phyloP scores from a whole-genome alignment of 2,888 invertebrate genomes.

The Pyralis farinalis region DNA sequence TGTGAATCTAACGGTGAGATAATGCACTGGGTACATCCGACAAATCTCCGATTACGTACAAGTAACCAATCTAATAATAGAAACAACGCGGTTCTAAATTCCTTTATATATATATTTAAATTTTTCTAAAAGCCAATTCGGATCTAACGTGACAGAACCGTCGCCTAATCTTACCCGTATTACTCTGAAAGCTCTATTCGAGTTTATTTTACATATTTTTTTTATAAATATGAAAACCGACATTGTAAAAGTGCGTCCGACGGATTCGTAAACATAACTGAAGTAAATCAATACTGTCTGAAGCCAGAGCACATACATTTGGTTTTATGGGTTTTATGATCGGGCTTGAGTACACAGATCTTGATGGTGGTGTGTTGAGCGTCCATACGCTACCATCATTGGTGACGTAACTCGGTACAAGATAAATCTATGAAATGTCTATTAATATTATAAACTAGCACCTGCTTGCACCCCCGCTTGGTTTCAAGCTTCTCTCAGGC shows the following conservation, averaged over 20 bases:
- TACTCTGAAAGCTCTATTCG: conserved; percentile 38
- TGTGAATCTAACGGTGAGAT: conserved; percentile 29
- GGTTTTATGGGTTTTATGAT: conserved; percentile 68
- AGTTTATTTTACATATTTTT: conserved; percentile 35
- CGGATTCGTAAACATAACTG: conserved; percentile 57
- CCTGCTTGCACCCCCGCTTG: too few relatives aligned
- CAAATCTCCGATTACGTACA: too few relatives aligned
- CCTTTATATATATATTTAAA: too few relatives aligned
- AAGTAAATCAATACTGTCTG: conserved; percentile 65
- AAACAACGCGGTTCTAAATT: neutral
- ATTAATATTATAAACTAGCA: too few relatives aligned
- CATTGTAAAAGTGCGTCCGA: conserved; percentile 61
- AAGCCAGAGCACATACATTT: conserved; percentile 48
- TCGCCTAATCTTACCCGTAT: conserved; percentile 30
- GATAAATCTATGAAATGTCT: neutral
- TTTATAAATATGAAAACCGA: conserved; percentile 49
- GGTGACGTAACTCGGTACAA: neutral
- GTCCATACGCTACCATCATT: neutral
- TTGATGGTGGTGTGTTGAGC: conserved; percentile 30
- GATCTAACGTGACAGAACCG: conserved; percentile 22
- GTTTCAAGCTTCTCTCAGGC: too few relatives aligned
- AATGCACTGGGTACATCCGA: too few relatives aligned
- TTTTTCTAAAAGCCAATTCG: too few relatives aligned
- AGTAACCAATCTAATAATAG: too few relatives aligned
- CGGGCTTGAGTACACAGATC: conserved; percentile 54